Conservation (phyloP, 2,113 vertebrate species). For the Orthonyx spaldingii region DNA sequence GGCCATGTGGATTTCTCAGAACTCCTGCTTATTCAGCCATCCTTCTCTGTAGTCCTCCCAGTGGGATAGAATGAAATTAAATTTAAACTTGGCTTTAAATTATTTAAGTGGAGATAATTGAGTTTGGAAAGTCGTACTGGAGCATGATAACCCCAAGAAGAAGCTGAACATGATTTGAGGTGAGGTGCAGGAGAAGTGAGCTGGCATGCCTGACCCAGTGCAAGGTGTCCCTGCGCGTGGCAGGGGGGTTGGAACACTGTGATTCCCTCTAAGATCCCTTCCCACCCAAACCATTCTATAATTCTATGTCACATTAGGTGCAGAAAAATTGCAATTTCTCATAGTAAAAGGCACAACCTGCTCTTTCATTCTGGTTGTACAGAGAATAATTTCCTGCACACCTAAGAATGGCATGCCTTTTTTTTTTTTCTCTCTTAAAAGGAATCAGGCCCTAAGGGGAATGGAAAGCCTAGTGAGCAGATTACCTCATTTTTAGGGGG, state of each 20-base stretch:
- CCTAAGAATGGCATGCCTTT: neutral
- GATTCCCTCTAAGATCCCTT: neutral
- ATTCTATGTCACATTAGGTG: neutral
- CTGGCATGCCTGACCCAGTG: neutral
- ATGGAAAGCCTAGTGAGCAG: neutral
- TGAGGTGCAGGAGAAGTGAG: neutral
- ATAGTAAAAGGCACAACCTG: neutral
- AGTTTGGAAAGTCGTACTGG: neutral
- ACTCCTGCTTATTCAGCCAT: neutral
- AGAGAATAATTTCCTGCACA: neutral
- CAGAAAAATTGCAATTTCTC: neutral
- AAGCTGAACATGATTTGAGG: neutral
- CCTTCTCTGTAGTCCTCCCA: neutral
- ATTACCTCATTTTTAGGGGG: neutral
- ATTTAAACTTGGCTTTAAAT: conserved; percentile 20
- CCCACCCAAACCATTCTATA: neutral
- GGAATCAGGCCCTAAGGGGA: neutral
- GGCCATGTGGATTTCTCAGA: neutral
- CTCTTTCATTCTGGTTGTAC: rapidly evolving
- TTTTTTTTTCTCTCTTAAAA: neutral
- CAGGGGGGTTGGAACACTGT: neutral
- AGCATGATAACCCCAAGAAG: neutral
- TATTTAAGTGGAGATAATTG: conserved; percentile 10
- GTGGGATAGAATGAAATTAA: neutral
- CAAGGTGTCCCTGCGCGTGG: neutral